Conservation (phyloP, 2,888 invertebrate genomes). For the Ophion ventricosus region DNA sequence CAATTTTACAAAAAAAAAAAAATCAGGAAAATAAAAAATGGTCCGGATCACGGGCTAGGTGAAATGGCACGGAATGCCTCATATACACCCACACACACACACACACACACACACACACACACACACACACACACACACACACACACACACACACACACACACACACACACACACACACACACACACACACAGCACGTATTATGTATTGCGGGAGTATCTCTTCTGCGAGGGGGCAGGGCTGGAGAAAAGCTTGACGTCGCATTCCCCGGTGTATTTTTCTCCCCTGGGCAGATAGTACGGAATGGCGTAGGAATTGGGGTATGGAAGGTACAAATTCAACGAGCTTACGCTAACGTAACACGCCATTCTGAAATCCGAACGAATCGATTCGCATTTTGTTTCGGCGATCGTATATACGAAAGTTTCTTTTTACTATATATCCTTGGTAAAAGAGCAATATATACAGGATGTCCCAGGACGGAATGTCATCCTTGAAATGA, state of each 20-base stretch:
- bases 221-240: background rate
- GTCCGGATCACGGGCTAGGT: too few species aligned
- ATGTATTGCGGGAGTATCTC: background rate
- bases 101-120: too few species aligned
- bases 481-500: too few species aligned
- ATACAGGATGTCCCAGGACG: background rate
- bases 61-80: too few species aligned
- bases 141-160: too few species aligned
- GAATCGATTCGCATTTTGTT: conserved; percentile 57
- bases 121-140: too few species aligned
- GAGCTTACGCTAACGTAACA: conserved; percentile 43
- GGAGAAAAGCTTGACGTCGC: conserved; percentile 22
- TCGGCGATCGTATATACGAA: conserved; percentile 35
- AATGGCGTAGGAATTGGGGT: conserved; percentile 24
- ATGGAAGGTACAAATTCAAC: conserved; percentile 28
- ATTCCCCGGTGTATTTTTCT: conserved; percentile 41
- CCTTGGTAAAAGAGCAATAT: background rate
- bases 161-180: too few species aligned
- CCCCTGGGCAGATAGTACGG: conserved; percentile 3
- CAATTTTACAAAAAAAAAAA: too few species aligned
- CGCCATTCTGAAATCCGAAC: conserved; percentile 46
- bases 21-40: too few species aligned
- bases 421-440: conserved; percentile 11
- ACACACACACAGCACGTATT: background rate
- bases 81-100: too few species aligned